phyloP scores from a whole-genome alignment of 2,797 vertebrate species.

The Podargus strigoides region DNA sequence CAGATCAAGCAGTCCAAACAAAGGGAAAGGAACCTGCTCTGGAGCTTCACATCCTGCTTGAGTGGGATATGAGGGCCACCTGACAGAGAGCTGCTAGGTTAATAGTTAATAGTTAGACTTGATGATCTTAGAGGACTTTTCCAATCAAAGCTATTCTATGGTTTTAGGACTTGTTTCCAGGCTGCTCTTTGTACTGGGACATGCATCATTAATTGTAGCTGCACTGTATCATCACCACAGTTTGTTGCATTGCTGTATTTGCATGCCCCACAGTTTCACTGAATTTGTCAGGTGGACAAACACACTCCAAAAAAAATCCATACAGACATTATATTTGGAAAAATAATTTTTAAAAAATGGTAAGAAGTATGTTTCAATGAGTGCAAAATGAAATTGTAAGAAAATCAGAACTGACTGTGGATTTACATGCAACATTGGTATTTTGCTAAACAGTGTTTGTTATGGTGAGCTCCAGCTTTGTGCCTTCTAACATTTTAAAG shows the following conservation, averaged over 20 bases:
- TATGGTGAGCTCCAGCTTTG: neutral
- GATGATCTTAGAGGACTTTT: no score
- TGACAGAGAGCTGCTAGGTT: neutral
- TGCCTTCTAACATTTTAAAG: neutral
- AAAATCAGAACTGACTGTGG: neutral
- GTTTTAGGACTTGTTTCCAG: neutral
- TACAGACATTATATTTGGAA: neutral
- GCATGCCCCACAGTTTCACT: neutral
- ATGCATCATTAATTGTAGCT: rapidly evolving
- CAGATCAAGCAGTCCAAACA: rapidly evolving
- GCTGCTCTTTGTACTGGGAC: neutral
- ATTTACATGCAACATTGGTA: neutral
- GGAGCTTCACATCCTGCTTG: neutral
- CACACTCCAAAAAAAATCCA: neutral
- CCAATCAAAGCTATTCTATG: no score
- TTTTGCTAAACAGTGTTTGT: neutral
- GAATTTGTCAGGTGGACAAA: neutral
- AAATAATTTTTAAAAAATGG: neutral
- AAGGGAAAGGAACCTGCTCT: neutral
- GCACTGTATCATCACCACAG: neutral
- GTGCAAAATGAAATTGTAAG: neutral
- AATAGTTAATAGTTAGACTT: no score
- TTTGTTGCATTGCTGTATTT: neutral
- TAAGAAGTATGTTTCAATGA: neutral
- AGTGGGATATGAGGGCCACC: neutral